These are phyloP conservation scores for Ptilonorhynchus violaceus DNA, from an alignment of 2,113 vertebrate species.

Conservation along the genomic window DNA sequence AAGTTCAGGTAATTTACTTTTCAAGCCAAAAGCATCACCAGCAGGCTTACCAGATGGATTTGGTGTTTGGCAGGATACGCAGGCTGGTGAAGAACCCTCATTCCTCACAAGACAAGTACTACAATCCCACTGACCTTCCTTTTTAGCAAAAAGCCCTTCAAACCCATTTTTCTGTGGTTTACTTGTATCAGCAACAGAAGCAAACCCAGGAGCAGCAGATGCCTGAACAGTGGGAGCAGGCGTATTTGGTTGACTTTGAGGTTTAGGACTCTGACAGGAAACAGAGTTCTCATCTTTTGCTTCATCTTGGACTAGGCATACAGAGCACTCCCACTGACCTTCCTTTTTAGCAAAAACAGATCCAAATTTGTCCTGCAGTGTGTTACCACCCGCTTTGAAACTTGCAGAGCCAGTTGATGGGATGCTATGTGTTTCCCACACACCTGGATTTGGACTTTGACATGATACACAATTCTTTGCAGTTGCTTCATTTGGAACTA, in stretches of 20 bases:
- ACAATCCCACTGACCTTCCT: slow-evolving; percentile 86
- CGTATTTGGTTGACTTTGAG: neutral
- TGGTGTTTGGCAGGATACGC: slow-evolving; percentile 72
- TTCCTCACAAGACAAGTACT: slow-evolving; percentile 79
- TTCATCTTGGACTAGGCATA: slow-evolving; percentile 78
- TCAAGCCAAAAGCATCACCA: slow-evolving; percentile 64
- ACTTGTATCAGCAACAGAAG: neutral
- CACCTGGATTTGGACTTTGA: slow-evolving; percentile 54
- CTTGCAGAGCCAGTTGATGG: neutral
- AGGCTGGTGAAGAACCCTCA: slow-evolving; percentile 68
- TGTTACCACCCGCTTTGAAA: slow-evolving; percentile 35
- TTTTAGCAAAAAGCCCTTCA: slow-evolving; percentile 78
- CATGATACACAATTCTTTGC: slow-evolving; percentile 78
- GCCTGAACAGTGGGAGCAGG: neutral
- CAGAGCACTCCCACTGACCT: slow-evolving; percentile 81
- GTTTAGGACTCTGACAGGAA: slow-evolving; percentile 72
- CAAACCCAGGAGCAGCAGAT: neutral
- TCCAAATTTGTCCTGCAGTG: slow-evolving; percentile 50
- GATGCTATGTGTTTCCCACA: neutral
- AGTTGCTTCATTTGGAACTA: slow-evolving; percentile 74
- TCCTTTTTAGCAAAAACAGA: slow-evolving; percentile 78
- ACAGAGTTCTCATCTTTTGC: slow-evolving; percentile 63
- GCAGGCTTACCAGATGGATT: slow-evolving; percentile 74
- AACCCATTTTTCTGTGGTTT: slow-evolving; percentile 66
- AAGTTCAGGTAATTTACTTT: slow-evolving; percentile 67